Base-by-base conservation (phyloP, 2,797 vertebrate species). In the Myotis vivesi region DNA sequence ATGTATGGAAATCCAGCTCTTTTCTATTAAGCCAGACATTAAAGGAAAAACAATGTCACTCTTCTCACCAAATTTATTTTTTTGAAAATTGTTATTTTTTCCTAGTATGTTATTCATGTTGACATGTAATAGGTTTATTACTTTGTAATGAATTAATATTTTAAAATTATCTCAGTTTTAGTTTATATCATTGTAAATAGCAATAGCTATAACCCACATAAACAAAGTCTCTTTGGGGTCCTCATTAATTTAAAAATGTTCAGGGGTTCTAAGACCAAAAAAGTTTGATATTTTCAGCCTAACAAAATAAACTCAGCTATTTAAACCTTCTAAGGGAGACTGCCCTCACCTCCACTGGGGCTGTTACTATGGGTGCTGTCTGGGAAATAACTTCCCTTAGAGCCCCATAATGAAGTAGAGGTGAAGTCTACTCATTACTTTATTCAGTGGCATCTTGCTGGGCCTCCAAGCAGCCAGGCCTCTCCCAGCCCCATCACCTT, bases 51-150 rank as follows among this genome's bases (percentile, higher is more conserved):
- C 30, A 79, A 38, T 62, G 33, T 53, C 44, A 80, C 16, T 85
- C 8, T 82, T 89, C 30, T 93, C 49, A 62, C 20, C 62, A 93
- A 86, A 41, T 91, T 92, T 84, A 68, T 77, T 83, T 71, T 76
- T 92, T 79, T 81, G 33, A 62, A 90, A 89, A 89, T 66, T 55
- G 11, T 28, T 87, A n/a, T 25, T 76, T 89, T 81, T 87, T 49
- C 49, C n/a, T 44, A 59, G 13, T 84, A 36, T 71, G 13, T 69
- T 91, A 92, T 69, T 90, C 2, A 33, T 82, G 38, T 77, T 66
- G 66, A 76, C n/a, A 59, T 86, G 2, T 62, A 89, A 20, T 64
- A 59, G 3, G 11, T 68, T 93, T 69, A 64, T 66, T 83, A 53
- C 73, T 57, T 85, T 85, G 51, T 12, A 57, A 69, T 69, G 3